Evolutionary conservation across 2,113 vertebrate genomes (phyloP).

Genomic region (Spheniscus mendiculus): DNA sequence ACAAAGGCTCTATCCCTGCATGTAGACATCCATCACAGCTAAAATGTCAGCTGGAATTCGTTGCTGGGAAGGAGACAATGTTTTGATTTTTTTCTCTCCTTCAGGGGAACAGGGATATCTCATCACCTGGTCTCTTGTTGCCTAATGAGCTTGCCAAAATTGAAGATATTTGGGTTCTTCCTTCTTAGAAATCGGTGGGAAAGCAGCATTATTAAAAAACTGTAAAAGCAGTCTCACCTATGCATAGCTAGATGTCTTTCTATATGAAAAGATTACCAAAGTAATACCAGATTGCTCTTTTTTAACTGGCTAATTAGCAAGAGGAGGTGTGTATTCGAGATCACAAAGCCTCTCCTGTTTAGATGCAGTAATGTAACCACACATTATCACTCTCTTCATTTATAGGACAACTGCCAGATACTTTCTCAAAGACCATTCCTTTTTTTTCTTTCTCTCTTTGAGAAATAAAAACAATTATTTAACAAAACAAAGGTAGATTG

Average conservation of each 20-base stretch:
- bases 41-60: neutral
- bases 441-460: neutral
- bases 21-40: neutral
- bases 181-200: neutral
- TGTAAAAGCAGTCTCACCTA: neutral
- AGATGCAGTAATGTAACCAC: neutral
- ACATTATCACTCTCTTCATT: neutral
- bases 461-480: neutral
- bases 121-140: neutral
- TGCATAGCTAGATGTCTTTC: neutral
- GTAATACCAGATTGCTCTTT: neutral
- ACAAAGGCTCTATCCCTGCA: neutral
- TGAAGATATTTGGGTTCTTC: neutral
- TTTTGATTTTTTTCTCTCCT: neutral
- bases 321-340: rapidly evolving
- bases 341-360: neutral
- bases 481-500: neutral
- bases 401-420: neutral
- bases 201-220: neutral
- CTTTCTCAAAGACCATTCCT: neutral
- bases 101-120: neutral
- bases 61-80: neutral
- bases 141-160: neutral
- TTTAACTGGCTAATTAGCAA: neutral
- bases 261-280: neutral